Base-by-base conservation (phyloP, 2,113 vertebrate species). In the Microtus ochrogaster region DNA sequence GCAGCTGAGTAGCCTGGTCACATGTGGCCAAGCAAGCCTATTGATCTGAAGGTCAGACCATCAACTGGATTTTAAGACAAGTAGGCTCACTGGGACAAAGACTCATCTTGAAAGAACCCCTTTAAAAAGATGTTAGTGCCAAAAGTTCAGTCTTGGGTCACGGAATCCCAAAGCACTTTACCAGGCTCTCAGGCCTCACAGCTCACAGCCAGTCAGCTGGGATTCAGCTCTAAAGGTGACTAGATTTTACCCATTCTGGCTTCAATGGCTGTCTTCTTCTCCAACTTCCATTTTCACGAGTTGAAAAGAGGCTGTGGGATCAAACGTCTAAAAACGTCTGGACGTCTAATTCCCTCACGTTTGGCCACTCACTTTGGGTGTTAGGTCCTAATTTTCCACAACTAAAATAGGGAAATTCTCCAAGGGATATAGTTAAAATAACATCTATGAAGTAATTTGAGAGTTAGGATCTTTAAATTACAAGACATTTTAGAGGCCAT, bases 351-450 rank as follows among this genome's bases (percentile, higher is more conserved):
- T 92, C 30, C 91, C 92, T 95, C 84, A n/a, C 82, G 61, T 78
- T 90, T 95, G 78, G 88, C 55, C 88, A 94, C 24, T 89, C 79
- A 85, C 81, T 96, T 91, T 85, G 52, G 73, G 82, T 92, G 63
- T 93, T 94, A 92, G 66, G 94, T 87, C 94, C 94, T 94, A 96
- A 89, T 96, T 92, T 95, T 87, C 82, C 72, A 92, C 89, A 68
- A 82, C 82, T 95, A 83, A 97, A 96, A 97, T 92, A 95, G 76
- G 90, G 95, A 96, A 89, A 95, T 70, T 89, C 63, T 96, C 92
- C 77, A 63, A 96, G 88, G 92, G 86, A 93, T 91, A 77, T 65
- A 84, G 68, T 98, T 92, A 94, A 96, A 97, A 97, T 97, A 94
- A 94, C 76, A 93, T 96, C 96, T 92, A 88, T 89, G 84, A 96